Base-by-base conservation (phyloP, 2,888 invertebrate genomes). In the Drosophila kanekoi region DNA sequence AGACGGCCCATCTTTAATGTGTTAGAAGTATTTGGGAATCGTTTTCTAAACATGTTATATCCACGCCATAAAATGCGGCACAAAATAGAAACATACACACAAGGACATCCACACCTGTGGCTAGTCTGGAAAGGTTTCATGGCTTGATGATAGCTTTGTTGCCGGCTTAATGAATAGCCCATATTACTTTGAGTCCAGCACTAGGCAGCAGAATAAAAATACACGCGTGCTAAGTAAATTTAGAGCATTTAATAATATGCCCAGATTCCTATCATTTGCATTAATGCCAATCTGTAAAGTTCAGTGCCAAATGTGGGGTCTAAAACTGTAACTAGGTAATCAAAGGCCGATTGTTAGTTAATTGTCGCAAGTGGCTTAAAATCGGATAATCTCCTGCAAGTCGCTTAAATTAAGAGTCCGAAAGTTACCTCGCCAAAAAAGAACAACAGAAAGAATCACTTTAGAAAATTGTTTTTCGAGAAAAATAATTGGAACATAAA, bases 401-500 rank as follows among this genome's bases (percentile, higher is more conserved):
- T 20, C 49, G 45, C 37, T 40, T 20, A 16, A 47, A 43, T 28
- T 32, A 13, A 6, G 4, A 53, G 33, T 20, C 14, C 35, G 33
- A 51, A 45, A 35, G 28, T 8, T 33, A 57, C 13, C 37, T 40
- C 8, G 8, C 28, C 5, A 16, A n/a, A 16, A 16, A 20, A 13
- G 37, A 23, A 52, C 20, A 57, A 44, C 57, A 52, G 41, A 62
- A 51, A 41, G 40, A 77, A 72, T 3, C 68, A 68, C 74, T 75
- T 68, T 68, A 40, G 40, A 20, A 68, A 78, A 75, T 73, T 77
- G 78, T 75, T 75, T 74, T 68, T 77, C 57, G 41, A 68, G 59
- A 10, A 13, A 73, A 75, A 78, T 75, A 68, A 60, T 73, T 78
- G 73, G 59, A 73, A 75, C 63, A 68, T 75, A 73, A 75, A 75